phyloP scores from a whole-genome alignment of 2,113 vertebrate genomes.

The Pluvianellus socialis region DNA sequence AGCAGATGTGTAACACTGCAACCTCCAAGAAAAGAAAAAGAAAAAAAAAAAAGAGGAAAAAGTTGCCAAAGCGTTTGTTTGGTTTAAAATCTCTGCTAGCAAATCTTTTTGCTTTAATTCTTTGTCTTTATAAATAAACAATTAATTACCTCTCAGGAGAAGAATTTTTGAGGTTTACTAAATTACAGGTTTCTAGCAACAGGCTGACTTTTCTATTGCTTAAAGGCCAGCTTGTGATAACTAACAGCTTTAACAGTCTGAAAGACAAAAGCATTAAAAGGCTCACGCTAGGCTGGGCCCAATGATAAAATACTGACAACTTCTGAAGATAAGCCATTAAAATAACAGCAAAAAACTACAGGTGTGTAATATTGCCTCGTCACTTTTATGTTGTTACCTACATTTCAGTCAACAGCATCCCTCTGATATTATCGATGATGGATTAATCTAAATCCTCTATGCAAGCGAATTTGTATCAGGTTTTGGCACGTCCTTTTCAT shows the following conservation, averaged over 20 bases:
- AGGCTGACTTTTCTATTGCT: not conserved
- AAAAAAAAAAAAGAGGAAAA: too few relatives aligned
- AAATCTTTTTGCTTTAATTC: not conserved
- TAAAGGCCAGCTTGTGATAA: not conserved
- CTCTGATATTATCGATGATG: not conserved
- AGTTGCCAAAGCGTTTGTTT: not conserved
- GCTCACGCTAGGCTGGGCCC: not conserved
- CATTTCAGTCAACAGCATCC: not conserved
- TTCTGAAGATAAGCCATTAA: not conserved
- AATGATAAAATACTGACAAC: not conserved
- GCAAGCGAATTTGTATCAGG: not conserved
- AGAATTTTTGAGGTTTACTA: not conserved
- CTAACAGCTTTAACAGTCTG: not conserved
- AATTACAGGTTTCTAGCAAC: not conserved
- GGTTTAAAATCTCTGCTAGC: not conserved
- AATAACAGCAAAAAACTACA: not conserved
- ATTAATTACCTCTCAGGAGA: not conserved
- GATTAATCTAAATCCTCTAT: not conserved
- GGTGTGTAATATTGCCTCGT: not conserved
- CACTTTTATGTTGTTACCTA: not conserved
- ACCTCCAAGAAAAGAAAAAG: not conserved
- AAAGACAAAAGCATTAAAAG: not conserved
- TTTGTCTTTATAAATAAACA: not conserved
- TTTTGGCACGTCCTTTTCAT: not conserved
- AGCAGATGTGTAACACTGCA: not conserved